Evolutionary conservation across 2,113 vertebrate genomes (phyloP), one percentile per base, ranked within the genome.

Genomic region (Rhinoptilus africanus): DNA sequence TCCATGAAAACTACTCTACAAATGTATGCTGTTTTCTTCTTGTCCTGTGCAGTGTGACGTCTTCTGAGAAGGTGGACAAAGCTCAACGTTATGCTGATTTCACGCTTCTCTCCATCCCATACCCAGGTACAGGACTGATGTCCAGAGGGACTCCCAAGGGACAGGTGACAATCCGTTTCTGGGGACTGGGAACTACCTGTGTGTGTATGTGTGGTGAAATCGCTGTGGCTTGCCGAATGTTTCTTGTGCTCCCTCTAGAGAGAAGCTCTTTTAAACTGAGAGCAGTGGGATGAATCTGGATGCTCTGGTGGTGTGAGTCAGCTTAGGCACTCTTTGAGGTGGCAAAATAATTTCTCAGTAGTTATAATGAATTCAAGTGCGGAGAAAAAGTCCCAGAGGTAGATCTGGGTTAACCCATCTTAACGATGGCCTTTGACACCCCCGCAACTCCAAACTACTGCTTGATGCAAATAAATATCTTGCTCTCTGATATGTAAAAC

Each of bases 11-110:
- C 23, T 39, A 34, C 37, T 50, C n/a, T 56, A 32, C 69, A 69
- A 85, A 54, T 41, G 21, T 37, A 39, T 82, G 24, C 80, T 91
- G 28, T 95, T 78, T 92, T 74, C 63, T 85, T 97, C 76, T 94
- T 59, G n/a, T 97, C 85, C 94, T 93, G 26, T 95, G 56, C 96
- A 99, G 99, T 88, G 99, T 99, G 88, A 99, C 99, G 0, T 99
- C 99, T 72, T 99, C 99, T 16, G 99, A 99, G 97, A 99, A 99
- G 95, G 99, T 99, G 97, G 99, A 99, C 98, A 99, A 99, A 98
- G 99, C 99, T 80, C 99, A 99, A 98, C 99, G 99, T 94, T 99
- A 99, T 22, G 99, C 99, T 95, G 99, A 99, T 98, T 99, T 99
- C 97, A 99, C 99, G 1, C 98, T 99, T 95, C 98, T 99, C 92